phyloP scores from a whole-genome alignment of 2,113 vertebrate species.

The Apistogramma diplotaenia region DNA sequence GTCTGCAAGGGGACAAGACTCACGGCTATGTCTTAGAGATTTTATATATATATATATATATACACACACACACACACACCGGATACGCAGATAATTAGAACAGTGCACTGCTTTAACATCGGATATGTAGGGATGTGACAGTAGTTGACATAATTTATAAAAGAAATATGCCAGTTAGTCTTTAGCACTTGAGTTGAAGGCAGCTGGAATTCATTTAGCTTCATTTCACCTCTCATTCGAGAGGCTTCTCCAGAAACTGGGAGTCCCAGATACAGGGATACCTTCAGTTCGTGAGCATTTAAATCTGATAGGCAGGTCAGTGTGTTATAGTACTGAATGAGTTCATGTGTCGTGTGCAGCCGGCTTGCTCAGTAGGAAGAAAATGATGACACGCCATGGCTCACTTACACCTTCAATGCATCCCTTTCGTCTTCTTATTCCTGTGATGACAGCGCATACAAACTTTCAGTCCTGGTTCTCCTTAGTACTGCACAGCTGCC shows the following conservation, averaged over 20 bases:
- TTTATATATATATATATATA: too few species aligned
- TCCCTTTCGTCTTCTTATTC: too few species aligned
- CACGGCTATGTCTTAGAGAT: too few species aligned
- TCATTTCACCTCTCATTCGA: not conserved
- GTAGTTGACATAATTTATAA: not conserved
- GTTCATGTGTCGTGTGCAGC: not conserved
- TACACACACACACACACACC: too few species aligned
- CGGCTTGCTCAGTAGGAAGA: too few species aligned
- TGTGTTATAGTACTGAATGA: not conserved
- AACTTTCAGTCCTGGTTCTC: too few species aligned
- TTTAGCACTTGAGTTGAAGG: not conserved
- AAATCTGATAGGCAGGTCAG: not conserved
- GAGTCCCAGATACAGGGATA: not conserved
- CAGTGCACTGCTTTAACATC: not conserved
- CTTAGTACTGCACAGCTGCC: too few species aligned
- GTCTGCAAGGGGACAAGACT: not conserved
- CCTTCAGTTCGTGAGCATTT: not conserved
- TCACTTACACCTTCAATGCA: too few species aligned
- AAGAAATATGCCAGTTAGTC: not conserved
- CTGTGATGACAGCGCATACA: too few species aligned
- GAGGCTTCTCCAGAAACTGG: not conserved
- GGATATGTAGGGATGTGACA: not conserved
- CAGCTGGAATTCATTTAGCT: not conserved
- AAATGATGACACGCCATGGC: too few species aligned
- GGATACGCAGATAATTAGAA: not conserved